Evolutionary conservation across 2,113 vertebrate species (phyloP).

Genomic region (Mustela lutreola): DNA sequence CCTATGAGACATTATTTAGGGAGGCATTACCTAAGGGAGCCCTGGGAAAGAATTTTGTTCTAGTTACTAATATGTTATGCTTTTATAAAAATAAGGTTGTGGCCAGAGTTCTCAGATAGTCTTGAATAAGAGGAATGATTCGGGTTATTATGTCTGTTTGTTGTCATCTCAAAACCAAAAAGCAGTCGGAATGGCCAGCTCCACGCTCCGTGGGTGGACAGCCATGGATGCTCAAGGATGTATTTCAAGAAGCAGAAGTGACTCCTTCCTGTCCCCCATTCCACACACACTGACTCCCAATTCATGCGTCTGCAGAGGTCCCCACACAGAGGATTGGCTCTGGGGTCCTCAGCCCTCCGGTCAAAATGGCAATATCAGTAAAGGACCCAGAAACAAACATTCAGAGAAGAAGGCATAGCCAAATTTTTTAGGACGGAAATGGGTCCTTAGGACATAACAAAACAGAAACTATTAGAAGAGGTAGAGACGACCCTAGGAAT

Average conservation of each 20-base stretch:
- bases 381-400: not conserved
- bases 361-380: not conserved
- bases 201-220: too few species aligned
- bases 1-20: not conserved
- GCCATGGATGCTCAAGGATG: not conserved
- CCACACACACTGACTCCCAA: not conserved
- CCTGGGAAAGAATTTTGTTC: not conserved
- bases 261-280: too few species aligned
- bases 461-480: not conserved
- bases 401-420: not conserved
- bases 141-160: not conserved
- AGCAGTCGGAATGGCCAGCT: not conserved
- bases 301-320: not conserved
- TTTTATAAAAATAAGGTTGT: conserved; percentile 54
- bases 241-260: not conserved
- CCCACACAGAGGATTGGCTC: not conserved
- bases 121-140: not conserved
- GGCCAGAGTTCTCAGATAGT: not conserved
- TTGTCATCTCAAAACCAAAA: not conserved
- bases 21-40: not conserved
- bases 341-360: not conserved
- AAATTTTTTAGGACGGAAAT: conserved; percentile 19
- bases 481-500: too few species aligned
- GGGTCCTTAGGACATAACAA: not conserved
- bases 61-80: not conserved